Percentiles rank a stretch among this genome's conserved stretches.
These are phyloP conservation scores for Ashinkailepas kermadecensis DNA, from an alignment of 2,888 invertebrate species.

Conservation along the genomic window DNA sequence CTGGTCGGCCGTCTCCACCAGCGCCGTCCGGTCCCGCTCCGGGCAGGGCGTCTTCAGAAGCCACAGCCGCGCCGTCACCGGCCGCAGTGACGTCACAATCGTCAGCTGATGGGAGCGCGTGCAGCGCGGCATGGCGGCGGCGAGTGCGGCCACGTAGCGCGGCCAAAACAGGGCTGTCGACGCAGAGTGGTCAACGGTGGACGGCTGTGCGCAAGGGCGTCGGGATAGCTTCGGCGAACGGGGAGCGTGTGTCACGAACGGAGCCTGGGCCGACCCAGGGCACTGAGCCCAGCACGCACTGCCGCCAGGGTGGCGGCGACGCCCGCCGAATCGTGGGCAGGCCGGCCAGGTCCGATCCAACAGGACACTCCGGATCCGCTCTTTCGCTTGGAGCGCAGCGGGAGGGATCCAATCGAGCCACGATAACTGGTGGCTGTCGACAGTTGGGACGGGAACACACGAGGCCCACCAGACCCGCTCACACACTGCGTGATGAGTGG, in stretches of 20 bases:
- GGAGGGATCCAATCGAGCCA: too few species aligned
- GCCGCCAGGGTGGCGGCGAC: background rate
- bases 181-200: background rate
- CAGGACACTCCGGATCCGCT: too few species aligned
- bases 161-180: background rate
- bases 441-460: too few species aligned
- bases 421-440: too few species aligned
- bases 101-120: slow-evolving; percentile 2
- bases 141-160: background rate
- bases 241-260: background rate
- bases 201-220: too few species aligned
- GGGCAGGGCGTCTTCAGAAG: background rate
- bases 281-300: background rate
- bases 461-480: too few species aligned
- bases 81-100: slow-evolving; percentile 7
- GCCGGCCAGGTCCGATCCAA: too few species aligned
- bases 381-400: too few species aligned
- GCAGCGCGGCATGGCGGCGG: background rate
- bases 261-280: background rate
- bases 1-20: background rate
- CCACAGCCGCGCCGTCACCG: background rate
- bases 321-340: background rate
- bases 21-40: background rate
- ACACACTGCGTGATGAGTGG: too few species aligned
- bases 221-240: too few species aligned